These are phyloP conservation scores for Caenorhabditis drosophilae DNA, from an alignment of 2,888 invertebrate species.

Conservation along the genomic window DNA sequence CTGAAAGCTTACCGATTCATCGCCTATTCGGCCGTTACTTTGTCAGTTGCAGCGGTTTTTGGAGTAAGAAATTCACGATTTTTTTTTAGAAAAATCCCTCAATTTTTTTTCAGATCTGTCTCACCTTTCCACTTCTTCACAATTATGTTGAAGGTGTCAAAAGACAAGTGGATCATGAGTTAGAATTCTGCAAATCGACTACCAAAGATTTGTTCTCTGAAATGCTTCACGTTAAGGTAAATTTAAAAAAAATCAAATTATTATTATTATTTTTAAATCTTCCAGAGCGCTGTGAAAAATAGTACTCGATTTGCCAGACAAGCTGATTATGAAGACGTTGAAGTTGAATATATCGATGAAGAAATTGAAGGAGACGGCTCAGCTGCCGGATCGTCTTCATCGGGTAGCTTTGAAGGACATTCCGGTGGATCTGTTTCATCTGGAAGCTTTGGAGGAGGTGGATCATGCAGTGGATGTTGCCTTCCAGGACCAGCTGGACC, in stretches of 20 bases:
- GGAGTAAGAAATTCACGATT: constrained; percentile 17
- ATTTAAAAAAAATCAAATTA: not conserved
- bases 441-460: constrained; percentile 22
- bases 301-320: constrained; percentile 25
- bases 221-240: constrained; percentile 28
- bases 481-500: constrained; percentile 44
- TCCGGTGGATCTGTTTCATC: no score
- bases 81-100: not conserved
- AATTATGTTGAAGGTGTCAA: constrained; percentile 35
- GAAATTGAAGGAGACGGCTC: no score
- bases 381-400: no score
- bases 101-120: constrained; percentile 18
- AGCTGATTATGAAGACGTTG: constrained; percentile 25
- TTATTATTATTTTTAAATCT: no score
- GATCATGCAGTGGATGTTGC: constrained; percentile 45
- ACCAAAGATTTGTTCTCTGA: constrained; percentile 30
- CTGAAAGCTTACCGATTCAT: constrained; percentile 35
- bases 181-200: constrained; percentile 28
- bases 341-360: no score
- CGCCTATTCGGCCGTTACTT: constrained; percentile 35
- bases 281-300: constrained; percentile 24
- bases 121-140: constrained; percentile 37
- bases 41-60: constrained; percentile 31
- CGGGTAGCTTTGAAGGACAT: no score
- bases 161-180: constrained; percentile 30